These are phyloP conservation scores for Aldrovandia affinis DNA, from an alignment of 2,797 vertebrate species.

Conservation along the genomic window DNA sequence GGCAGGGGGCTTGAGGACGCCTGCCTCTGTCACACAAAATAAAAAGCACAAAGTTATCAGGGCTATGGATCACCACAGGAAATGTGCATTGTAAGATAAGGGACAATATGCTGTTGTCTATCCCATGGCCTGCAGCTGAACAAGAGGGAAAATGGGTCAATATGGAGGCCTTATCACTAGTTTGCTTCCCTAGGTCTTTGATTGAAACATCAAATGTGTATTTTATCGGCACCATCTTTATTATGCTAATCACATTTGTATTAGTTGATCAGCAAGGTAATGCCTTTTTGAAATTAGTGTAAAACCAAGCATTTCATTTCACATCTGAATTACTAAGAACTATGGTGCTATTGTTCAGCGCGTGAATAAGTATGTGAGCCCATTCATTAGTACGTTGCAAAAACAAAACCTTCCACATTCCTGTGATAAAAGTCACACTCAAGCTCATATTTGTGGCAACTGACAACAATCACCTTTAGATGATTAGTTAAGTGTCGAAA, in stretches of 20 bases:
- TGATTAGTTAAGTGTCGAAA: not conserved
- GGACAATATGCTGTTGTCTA: not conserved
- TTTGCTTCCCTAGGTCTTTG: not conserved
- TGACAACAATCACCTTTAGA: constrained; percentile 15
- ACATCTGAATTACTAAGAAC: not conserved
- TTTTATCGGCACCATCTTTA: not conserved
- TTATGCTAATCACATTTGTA: not conserved
- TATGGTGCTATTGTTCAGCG: not conserved
- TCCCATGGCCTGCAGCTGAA: not conserved
- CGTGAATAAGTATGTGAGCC: not conserved
- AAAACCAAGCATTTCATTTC: not conserved
- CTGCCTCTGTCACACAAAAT: constrained; percentile 78
- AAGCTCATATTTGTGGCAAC: constrained; percentile 29
- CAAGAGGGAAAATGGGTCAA: not conserved
- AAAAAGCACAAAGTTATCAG: constrained; percentile 35
- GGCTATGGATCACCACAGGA: constrained; percentile 12
- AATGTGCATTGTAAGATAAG: constrained; percentile 28
- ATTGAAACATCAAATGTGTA: not conserved
- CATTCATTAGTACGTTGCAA: not conserved
- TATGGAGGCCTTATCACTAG: not conserved
- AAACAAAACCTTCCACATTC: constrained; percentile 4
- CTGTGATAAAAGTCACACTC: not conserved
- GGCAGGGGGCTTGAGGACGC: constrained; percentile 82
- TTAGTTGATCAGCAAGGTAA: not conserved
- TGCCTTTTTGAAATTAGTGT: not conserved